Conservation (phyloP, 2,888 invertebrate species). For the Malachius bipustulatus region DNA sequence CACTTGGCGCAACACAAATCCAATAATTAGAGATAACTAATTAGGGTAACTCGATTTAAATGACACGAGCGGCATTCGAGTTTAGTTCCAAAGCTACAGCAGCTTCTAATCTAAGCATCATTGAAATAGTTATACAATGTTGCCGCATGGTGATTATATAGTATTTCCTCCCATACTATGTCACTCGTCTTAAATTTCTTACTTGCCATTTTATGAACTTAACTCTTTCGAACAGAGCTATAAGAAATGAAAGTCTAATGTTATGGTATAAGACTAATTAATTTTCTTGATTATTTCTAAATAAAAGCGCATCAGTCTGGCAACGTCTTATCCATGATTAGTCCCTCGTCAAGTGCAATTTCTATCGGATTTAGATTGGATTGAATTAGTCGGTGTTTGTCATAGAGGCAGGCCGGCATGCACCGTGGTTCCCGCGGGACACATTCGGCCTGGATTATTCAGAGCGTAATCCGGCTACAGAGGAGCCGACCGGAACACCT, state of each 20-base stretch:
- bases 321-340: slow-evolving; percentile 22
- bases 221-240: too few relatives aligned
- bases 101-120: neutral
- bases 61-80: slow-evolving; percentile 28
- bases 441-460: slow-evolving; percentile 3
- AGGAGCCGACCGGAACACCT: too few relatives aligned
- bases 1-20: slow-evolving; percentile 27
- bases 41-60: slow-evolving; percentile 31
- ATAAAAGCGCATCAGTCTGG: too few relatives aligned
- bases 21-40: slow-evolving; percentile 32
- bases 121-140: too few relatives aligned
- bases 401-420: slow-evolving; percentile 16
- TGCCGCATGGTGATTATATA: too few relatives aligned
- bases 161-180: too few relatives aligned
- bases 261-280: too few relatives aligned
- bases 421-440: neutral
- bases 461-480: slow-evolving; percentile 2
- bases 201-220: too few relatives aligned
- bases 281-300: too few relatives aligned
- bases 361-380: slow-evolving; percentile 32
- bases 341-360: slow-evolving; percentile 32
- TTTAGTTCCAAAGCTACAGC: slow-evolving; percentile 24
- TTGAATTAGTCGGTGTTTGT: slow-evolving; percentile 29
- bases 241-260: too few relatives aligned
- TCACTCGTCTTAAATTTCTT: too few relatives aligned